Conservation (phyloP, 2,113 vertebrate genomes). For the Trogon surrucura region DNA sequence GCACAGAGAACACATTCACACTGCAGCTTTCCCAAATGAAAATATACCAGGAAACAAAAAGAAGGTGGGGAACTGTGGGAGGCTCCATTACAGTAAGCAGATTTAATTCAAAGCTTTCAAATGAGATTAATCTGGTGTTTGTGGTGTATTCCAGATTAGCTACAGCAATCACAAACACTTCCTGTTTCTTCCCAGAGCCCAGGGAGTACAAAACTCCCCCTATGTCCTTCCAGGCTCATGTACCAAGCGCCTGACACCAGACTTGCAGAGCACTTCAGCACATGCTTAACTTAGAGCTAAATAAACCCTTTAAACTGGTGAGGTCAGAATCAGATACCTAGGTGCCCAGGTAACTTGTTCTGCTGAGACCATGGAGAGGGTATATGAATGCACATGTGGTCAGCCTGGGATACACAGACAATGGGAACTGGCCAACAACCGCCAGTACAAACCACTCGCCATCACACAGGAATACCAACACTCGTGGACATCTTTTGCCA, state of each 20-base stretch:
- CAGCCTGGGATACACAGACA: background rate
- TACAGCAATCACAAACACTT: background rate
- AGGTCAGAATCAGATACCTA: background rate
- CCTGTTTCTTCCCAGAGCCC: background rate
- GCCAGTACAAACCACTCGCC: background rate
- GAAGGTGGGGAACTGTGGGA: slow-evolving; percentile 46
- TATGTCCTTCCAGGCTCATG: background rate
- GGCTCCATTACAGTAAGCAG: background rate
- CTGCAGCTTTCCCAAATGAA: slow-evolving; percentile 28
- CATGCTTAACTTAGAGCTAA: background rate
- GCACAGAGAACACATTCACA: background rate
- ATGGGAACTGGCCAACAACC: accelerated
- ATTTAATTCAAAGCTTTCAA: slow-evolving; percentile 54
- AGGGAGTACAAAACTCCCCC: background rate
- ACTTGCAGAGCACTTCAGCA: background rate
- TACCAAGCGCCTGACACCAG: background rate
- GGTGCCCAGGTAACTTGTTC: background rate
- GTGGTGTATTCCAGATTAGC: background rate
- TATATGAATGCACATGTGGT: background rate
- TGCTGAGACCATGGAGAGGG: background rate
- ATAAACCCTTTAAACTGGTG: background rate
- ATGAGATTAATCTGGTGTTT: slow-evolving; percentile 33
- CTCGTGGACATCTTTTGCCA: background rate
- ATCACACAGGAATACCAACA: background rate
- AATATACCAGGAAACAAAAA: slow-evolving; percentile 43